Evolutionary conservation across 1,140 invertebrate genomes (phyloP).

Genomic region (Chrysoperla carnea): DNA sequence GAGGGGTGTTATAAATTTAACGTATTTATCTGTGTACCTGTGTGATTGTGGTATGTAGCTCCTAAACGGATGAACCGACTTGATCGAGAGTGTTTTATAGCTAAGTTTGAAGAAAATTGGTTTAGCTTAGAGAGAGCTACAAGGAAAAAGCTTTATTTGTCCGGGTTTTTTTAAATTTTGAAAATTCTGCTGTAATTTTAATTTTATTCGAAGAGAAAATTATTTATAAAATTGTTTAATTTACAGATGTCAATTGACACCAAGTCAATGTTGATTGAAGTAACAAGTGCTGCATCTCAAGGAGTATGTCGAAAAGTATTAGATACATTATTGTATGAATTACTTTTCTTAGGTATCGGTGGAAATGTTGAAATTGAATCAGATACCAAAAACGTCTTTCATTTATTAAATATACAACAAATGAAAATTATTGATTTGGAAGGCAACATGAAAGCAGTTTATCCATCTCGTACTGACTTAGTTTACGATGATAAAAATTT

Average conservation of each 20-base stretch:
- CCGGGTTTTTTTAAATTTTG: no score
- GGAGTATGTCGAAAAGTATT: constrained; percentile 48
- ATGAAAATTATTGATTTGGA: constrained; percentile 49
- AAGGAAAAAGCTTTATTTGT: no score
- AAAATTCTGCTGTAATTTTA: no score
- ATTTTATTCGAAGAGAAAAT: neutral
- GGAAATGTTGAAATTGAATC: constrained; percentile 12
- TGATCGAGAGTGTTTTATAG: no score
- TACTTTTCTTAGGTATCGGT: constrained; percentile 33
- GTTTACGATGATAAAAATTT: constrained; percentile 23
- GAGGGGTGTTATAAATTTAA: no score
- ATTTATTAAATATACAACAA: constrained; percentile 38
- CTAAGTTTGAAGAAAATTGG: no score
- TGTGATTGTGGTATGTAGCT: no score
- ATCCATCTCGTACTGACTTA: constrained; percentile 59
- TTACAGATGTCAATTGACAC: constrained; percentile 39
- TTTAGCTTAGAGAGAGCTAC: no score
- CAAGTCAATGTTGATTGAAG: constrained; percentile 54
- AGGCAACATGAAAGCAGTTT: constrained; percentile 49
- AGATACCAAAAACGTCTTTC: constrained; percentile 5
- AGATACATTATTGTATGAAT: constrained; percentile 43
- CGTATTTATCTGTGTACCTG: no score
- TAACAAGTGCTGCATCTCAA: constrained; percentile 49
- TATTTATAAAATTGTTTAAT: neutral
- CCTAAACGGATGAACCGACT: no score